phyloP scores from a whole-genome alignment of 2,113 vertebrate species.

The Neotragus pygmaeus region DNA sequence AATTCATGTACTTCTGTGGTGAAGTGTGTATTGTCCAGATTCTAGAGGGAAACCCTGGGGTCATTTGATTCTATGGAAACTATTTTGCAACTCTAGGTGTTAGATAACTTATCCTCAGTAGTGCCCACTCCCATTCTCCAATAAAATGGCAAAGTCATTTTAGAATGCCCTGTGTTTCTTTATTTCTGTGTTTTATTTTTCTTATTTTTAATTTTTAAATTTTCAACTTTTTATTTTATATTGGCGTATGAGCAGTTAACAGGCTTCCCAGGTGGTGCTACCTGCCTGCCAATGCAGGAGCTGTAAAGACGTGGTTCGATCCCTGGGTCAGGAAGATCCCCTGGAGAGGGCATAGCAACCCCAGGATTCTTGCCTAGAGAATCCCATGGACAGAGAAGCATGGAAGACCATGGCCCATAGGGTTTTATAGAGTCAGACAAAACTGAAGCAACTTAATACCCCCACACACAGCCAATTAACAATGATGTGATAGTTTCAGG shows the following conservation, averaged over 20 bases:
- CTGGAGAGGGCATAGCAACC: neutral
- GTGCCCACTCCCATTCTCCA: neutral
- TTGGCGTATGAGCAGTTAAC: neutral
- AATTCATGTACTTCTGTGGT: neutral
- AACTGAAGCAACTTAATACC: neutral
- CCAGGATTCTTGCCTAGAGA: neutral
- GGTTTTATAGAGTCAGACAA: neutral
- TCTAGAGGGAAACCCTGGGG: neutral
- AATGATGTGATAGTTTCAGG: neutral
- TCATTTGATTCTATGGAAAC: neutral
- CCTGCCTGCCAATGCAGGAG: neutral
- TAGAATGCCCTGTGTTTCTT: neutral
- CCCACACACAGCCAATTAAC: neutral
- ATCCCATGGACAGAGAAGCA: neutral
- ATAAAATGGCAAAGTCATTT: neutral
- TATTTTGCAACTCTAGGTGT: too few species aligned
- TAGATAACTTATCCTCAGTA: neutral
- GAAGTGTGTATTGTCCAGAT: too few species aligned
- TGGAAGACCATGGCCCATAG: neutral
- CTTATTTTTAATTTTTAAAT: neutral
- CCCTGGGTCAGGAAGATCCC: neutral
- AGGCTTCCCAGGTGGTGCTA: neutral
- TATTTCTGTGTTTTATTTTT: neutral
- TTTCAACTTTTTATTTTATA: neutral
- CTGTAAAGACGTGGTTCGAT: fast-evolving